phyloP scores from a whole-genome alignment of 2,113 vertebrate genomes.

The Aegithalos caudatus region DNA sequence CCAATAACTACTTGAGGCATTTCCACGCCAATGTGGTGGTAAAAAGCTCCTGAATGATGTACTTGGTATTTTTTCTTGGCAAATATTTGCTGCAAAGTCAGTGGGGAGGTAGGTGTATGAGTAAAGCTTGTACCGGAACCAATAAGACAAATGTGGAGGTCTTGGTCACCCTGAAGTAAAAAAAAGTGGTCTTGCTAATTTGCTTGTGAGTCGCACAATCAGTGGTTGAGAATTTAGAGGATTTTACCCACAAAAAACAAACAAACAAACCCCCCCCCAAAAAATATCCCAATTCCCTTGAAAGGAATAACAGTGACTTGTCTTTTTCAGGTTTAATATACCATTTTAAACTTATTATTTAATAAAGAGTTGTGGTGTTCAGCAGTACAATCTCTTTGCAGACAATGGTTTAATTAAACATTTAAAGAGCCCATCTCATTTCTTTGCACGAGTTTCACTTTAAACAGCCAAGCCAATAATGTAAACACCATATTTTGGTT shows the following conservation, averaged over 20 bases:
- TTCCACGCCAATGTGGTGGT: neutral
- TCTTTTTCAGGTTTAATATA: neutral
- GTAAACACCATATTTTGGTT: slow-evolving; percentile 3
- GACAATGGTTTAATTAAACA: slow-evolving; percentile 16
- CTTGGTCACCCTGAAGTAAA: neutral
- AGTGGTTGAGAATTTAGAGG: neutral
- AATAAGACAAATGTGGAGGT: neutral
- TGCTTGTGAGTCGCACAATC: neutral
- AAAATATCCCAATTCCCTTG: too few relatives aligned
- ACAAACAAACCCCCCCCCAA: too few relatives aligned
- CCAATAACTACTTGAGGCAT: neutral
- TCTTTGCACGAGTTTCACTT: neutral
- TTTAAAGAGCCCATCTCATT: neutral
- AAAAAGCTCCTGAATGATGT: neutral
- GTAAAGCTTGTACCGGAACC: neutral
- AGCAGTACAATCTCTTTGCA: neutral
- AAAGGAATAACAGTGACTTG: neutral
- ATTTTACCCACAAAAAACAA: neutral
- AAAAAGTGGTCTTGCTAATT: neutral
- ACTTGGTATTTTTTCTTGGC: neutral
- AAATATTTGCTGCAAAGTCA: neutral
- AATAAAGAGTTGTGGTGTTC: neutral
- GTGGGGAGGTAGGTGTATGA: rapidly evolving
- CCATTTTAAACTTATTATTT: neutral
- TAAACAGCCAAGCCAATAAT: slow-evolving; percentile 11